Evolutionary conservation across 2,113 vertebrate genomes (phyloP).

Genomic region (Chlorodrepanis virens): DNA sequence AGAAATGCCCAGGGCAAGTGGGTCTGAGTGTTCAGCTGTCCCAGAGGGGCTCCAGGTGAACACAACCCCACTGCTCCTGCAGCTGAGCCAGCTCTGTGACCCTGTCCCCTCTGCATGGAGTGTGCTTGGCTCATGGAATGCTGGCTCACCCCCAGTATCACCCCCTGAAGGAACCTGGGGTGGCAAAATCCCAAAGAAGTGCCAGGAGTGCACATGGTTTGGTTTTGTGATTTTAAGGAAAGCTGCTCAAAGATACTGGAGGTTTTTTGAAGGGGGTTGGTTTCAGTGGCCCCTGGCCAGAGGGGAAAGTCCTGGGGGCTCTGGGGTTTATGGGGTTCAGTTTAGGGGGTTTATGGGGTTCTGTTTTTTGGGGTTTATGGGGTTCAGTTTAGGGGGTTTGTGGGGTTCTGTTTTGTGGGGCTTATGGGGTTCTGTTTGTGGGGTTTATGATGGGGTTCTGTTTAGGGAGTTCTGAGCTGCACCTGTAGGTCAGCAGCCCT

Average conservation of each 20-base stretch:
- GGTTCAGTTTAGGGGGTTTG: no score
- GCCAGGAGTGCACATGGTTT: fast-evolving
- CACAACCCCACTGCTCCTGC: background rate
- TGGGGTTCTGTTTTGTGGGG: no score
- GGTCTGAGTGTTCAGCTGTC: background rate
- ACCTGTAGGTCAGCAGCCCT: background rate
- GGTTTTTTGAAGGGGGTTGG: background rate
- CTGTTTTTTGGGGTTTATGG: background rate
- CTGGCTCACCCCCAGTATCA: background rate
- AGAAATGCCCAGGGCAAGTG: background rate
- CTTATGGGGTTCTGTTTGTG: no score
- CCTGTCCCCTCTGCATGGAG: background rate
- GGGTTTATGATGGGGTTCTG: no score
- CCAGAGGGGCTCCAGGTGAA: background rate
- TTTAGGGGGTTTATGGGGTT: background rate
- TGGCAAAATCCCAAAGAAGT: background rate
- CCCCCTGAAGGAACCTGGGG: fast-evolving
- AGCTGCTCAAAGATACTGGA: background rate
- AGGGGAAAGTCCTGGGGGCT: fast-evolving
- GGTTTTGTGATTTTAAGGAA: background rate
- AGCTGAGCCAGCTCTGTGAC: background rate
- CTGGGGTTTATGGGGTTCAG: background rate
- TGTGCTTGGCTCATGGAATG: background rate
- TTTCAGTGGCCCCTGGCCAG: background rate
- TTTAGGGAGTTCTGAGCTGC: background rate